These are phyloP conservation scores for Anastatus disparis DNA, from an alignment of 1,140 invertebrate species.

Conservation along the genomic window DNA sequence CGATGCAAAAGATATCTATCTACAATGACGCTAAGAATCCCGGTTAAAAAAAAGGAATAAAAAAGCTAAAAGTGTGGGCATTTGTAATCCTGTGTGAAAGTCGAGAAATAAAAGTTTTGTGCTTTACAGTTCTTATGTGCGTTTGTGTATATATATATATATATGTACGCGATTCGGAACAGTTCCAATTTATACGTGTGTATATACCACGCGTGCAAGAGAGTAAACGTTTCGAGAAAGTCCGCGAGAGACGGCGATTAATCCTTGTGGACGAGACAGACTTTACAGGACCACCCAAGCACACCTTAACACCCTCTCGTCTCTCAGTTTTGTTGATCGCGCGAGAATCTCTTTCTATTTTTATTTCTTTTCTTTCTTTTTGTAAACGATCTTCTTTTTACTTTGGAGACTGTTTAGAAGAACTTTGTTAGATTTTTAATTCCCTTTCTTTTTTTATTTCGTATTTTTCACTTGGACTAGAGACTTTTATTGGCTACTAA, in stretches of 20 bases:
- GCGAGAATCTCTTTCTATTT: no score
- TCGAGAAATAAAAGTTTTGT: no score
- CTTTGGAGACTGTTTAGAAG: constrained; percentile 52
- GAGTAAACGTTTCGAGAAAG: no score
- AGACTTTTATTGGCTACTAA: constrained; percentile 17
- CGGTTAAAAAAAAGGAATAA: no score
- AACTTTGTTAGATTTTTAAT: neutral
- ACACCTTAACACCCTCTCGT: constrained; percentile 62
- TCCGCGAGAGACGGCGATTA: no score
- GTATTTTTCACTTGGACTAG: neutral
- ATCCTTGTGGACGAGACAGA: constrained; percentile 60
- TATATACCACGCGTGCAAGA: constrained; percentile 51
- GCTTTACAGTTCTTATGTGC: no score
- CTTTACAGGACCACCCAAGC: constrained; percentile 64
- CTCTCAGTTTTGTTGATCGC: constrained; percentile 47
- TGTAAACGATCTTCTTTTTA: constrained; percentile 54
- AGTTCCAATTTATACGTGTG: constrained; percentile 64
- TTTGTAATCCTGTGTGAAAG: constrained; percentile 62
- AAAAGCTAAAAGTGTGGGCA: constrained; percentile 56
- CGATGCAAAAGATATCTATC: constrained; percentile 62
- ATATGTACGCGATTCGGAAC: constrained; percentile 49
- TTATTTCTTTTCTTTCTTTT: no score
- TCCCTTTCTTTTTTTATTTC: neutral
- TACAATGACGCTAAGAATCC: constrained; percentile 63
- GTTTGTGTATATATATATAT: no score